Conservation (phyloP, 2,888 invertebrate species). For the Morpho helenor region DNA sequence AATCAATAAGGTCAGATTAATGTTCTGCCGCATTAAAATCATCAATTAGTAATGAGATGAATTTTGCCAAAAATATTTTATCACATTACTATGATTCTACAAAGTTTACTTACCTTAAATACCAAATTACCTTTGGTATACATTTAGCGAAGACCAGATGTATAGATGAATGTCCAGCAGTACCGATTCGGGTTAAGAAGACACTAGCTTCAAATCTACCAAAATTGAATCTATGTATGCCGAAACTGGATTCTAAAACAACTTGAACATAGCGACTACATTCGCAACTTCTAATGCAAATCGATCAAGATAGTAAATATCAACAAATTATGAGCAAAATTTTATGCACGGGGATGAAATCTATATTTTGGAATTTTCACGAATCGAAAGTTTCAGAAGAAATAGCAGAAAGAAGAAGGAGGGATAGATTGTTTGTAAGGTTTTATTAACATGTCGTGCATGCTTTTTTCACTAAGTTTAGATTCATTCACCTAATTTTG, state of each 20-base stretch:
- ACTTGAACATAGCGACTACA: conserved; percentile 73
- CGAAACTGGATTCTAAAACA: conserved; percentile 71
- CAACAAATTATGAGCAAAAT: conserved; percentile 68
- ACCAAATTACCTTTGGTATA: conserved; percentile 9
- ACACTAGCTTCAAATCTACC: conserved; percentile 74
- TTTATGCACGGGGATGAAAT: conserved; percentile 68
- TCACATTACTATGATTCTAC: conserved; percentile 18
- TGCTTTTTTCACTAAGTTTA: conserved; percentile 37
- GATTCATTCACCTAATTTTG: conserved; percentile 46
- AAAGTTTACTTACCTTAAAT: conserved; percentile 24
- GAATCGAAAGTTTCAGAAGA: conserved; percentile 63
- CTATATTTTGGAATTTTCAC: conserved; percentile 74
- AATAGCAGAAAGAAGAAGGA: conserved; percentile 40
- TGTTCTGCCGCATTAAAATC: conserved; percentile 12
- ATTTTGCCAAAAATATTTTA: conserved; percentile 14
- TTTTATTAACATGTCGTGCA: conserved; percentile 56
- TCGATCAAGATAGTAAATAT: conserved; percentile 70
- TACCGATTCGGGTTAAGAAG: conserved; percentile 63
- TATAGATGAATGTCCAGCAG: conserved; percentile 48
- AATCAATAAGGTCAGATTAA: conserved; percentile 14
- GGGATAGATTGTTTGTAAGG: conserved; percentile 36
- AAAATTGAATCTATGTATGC: conserved; percentile 65
- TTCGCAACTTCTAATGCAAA: conserved; percentile 75
- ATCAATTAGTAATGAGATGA: conserved; percentile 23
- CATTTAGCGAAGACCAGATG: conserved; percentile 21